A percentile compares a stretch with the other conserved stretches of the same genome.
Evolutionary conservation across 2,888 invertebrate species (phyloP).

Genomic region (Patella pellucida): DNA sequence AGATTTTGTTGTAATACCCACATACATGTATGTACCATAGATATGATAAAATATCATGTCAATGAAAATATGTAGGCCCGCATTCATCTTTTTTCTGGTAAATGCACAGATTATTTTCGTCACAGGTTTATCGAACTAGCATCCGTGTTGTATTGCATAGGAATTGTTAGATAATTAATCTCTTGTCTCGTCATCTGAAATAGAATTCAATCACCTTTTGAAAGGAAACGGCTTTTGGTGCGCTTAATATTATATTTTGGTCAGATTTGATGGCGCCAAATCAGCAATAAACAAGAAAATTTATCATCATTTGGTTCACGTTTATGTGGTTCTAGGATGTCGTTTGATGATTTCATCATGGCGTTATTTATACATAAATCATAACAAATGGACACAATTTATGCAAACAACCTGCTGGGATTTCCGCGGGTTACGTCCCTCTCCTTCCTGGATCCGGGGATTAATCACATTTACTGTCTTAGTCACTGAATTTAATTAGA

Average conservation of each 20-base stretch:
- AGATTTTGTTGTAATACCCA: too few relatives aligned
- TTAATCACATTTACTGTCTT: constrained; percentile 10
- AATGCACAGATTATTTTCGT: too few relatives aligned
- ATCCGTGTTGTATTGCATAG: too few relatives aligned
- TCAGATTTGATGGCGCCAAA: constrained; percentile 5
- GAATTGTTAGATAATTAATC: too few relatives aligned
- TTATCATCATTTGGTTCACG: neutral
- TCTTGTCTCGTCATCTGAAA: neutral
- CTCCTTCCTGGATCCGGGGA: neutral
- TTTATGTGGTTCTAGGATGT: constrained; percentile 4
- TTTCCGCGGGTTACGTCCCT: neutral
- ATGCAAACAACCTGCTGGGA: neutral
- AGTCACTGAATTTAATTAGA: constrained; percentile 10
- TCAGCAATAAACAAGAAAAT: neutral
- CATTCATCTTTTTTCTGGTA: too few relatives aligned
- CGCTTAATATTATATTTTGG: neutral
- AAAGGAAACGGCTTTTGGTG: neutral
- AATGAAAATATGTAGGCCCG: too few relatives aligned
- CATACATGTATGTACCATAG: too few relatives aligned
- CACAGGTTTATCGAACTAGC: too few relatives aligned
- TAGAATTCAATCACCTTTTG: neutral
- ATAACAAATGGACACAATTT: constrained; percentile 1
- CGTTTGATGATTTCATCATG: constrained; percentile 3
- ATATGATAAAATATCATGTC: too few relatives aligned
- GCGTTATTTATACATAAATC: constrained; percentile 3